Percentiles rank a stretch among this genome's conserved stretches.
phyloP scores from a whole-genome alignment of 2,888 invertebrate species.

The Archips crataeganus region DNA sequence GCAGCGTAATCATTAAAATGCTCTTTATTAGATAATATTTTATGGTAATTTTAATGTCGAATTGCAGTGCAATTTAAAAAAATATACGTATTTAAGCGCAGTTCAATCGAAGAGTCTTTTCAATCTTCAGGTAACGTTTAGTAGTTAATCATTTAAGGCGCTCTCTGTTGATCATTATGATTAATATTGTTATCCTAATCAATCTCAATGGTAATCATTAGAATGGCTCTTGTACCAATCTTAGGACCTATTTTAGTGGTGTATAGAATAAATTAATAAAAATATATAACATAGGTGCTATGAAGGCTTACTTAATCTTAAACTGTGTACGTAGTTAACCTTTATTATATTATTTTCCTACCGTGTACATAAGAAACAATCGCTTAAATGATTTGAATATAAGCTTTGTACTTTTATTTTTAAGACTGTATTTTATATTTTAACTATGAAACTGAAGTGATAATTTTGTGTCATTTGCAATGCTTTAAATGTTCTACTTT shows the following conservation, averaged over 20 bases:
- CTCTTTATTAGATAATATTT: neutral
- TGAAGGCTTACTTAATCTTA: slow-evolving; percentile 69
- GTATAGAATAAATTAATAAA: slow-evolving; percentile 17
- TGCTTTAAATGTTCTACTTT: slow-evolving; percentile 56
- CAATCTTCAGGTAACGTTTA: neutral
- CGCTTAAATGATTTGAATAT: slow-evolving; percentile 44
- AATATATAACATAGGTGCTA: slow-evolving; percentile 74
- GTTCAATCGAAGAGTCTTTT: neutral
- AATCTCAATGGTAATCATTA: slow-evolving; percentile 12
- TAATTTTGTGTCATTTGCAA: slow-evolving; percentile 57
- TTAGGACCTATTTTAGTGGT: slow-evolving; percentile 14
- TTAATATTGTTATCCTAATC: slow-evolving; percentile 3
- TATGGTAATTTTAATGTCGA: neutral
- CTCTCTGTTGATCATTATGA: slow-evolving; percentile 21
- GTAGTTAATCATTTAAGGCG: slow-evolving; percentile 6
- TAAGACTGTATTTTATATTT: slow-evolving; percentile 58
- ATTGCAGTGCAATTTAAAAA: neutral
- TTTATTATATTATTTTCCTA: slow-evolving; percentile 46
- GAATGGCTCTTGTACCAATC: slow-evolving; percentile 19
- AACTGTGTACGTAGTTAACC: slow-evolving; percentile 49
- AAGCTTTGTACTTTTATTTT: slow-evolving; percentile 41
- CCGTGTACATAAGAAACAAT: slow-evolving; percentile 60
- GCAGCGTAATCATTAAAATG: neutral
- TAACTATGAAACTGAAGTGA: slow-evolving; percentile 44
- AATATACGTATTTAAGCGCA: neutral